A percentile compares a stretch with the other conserved stretches of the same genome.
These are phyloP conservation scores for Hydrophis major DNA, from an alignment of 2,797 vertebrate species.

Conservation along the genomic window DNA sequence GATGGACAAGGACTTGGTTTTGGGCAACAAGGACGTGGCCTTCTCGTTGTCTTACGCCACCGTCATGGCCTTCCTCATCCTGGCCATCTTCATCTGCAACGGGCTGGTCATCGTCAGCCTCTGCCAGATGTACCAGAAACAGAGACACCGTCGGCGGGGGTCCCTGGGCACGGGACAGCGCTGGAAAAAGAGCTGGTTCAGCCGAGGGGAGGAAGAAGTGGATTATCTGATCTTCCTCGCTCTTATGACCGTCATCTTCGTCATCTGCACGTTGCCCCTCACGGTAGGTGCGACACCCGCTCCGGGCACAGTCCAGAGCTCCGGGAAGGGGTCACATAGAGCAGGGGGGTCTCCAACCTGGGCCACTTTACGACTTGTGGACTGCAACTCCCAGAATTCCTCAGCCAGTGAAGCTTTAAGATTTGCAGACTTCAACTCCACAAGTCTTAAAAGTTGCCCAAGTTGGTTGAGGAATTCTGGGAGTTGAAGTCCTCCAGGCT, in stretches of 20 bases:
- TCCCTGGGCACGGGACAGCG: conserved; percentile 63
- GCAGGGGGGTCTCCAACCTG: too few species aligned
- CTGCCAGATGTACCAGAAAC: conserved; percentile 83
- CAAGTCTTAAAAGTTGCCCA: too few species aligned
- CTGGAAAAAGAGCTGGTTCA: conserved; percentile 73
- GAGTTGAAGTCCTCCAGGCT: too few species aligned
- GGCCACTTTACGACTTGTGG: too few species aligned
- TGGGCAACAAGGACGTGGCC: conserved; percentile 46
- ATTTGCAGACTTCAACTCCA: too few species aligned
- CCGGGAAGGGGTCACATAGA: neutral
- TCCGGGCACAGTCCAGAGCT: neutral
- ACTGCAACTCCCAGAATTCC: too few species aligned
- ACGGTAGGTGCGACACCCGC: conserved; percentile 67
- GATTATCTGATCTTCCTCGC: conserved; percentile 85
- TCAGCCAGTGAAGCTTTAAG: too few species aligned
- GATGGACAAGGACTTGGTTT: conserved; percentile 68
- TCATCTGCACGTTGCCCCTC: conserved; percentile 86
- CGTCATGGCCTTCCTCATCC: conserved; percentile 80
- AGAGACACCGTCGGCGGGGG: conserved; percentile 71
- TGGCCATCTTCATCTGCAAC: conserved; percentile 81
- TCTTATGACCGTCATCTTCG: conserved; percentile 84
- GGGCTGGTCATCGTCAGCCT: conserved; percentile 84
- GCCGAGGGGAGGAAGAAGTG: conserved; percentile 79
- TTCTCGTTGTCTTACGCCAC: conserved; percentile 85
- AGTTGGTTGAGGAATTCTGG: too few species aligned